These are phyloP conservation scores for Echinometra lucunter DNA, from an alignment of 53 echinoderm and acorn worm genomes.

Conservation along the genomic window DNA sequence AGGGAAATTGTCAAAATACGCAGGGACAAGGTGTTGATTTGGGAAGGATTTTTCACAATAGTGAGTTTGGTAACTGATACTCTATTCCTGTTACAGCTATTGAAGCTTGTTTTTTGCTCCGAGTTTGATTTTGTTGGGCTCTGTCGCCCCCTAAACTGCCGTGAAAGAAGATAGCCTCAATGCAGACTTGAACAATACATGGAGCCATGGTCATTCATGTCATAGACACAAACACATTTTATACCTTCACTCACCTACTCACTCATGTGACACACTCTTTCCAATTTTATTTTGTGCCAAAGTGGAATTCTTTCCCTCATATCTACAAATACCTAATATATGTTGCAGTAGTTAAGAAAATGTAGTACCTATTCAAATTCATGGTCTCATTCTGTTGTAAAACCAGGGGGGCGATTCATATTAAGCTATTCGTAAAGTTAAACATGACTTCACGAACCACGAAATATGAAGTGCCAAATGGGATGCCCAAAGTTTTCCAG, in stretches of 20 bases:
- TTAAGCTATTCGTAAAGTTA: too few species aligned
- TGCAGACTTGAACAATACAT: conserved; percentile 21
- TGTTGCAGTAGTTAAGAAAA: neutral
- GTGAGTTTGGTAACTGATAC: conserved; percentile 45
- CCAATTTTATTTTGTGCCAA: neutral
- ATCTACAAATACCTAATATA: neutral
- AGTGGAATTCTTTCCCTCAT: neutral
- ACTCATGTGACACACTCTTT: neutral
- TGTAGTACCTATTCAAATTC: neutral
- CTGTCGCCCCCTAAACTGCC: neutral
- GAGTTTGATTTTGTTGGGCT: neutral
- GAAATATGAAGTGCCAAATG: too few species aligned
- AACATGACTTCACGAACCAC: too few species aligned
- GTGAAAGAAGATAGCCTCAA: conserved; percentile 28
- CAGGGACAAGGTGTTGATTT: neutral
- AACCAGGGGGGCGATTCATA: too few species aligned
- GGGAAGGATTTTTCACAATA: conserved; percentile 28
- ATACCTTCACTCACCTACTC: neutral
- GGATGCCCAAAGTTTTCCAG: too few species aligned
- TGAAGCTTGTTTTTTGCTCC: conserved; percentile 19
- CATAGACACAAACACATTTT: neutral
- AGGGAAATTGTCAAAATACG: conserved; percentile 48
- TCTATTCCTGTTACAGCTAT: conserved; percentile 35
- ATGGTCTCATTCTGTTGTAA: too few species aligned
- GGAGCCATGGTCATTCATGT: neutral